These are phyloP conservation scores for Thereva nobilitata DNA, from an alignment of 2,888 invertebrate genomes.

Conservation along the genomic window DNA sequence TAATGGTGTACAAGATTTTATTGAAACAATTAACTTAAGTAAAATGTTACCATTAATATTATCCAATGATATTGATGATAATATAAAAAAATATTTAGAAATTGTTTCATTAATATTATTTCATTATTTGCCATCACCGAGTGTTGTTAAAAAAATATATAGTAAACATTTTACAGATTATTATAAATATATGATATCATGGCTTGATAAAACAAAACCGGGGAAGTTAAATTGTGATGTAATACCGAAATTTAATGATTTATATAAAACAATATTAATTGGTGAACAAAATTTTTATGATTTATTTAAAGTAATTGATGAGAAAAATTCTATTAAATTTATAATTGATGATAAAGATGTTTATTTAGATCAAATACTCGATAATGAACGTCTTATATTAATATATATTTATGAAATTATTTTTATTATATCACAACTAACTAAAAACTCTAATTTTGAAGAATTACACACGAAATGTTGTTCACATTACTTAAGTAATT, in stretches of 20 bases:
- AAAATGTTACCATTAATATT: slow-evolving; percentile 54
- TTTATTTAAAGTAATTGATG: slow-evolving; percentile 44
- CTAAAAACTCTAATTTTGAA: slow-evolving; percentile 45
- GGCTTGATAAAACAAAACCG: slow-evolving; percentile 42
- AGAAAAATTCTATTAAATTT: slow-evolving; percentile 36
- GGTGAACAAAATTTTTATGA: slow-evolving; percentile 42
- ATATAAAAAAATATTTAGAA: slow-evolving; percentile 58
- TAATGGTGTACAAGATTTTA: slow-evolving; percentile 52
- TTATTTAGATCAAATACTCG: slow-evolving; percentile 44
- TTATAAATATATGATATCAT: slow-evolving; percentile 47
- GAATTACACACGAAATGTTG: slow-evolving; percentile 42
- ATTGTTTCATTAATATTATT: slow-evolving; percentile 53
- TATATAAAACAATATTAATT: slow-evolving; percentile 45
- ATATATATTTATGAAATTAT: slow-evolving; percentile 52
- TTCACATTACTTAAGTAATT: slow-evolving; percentile 29
- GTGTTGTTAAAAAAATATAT: slow-evolving; percentile 47
- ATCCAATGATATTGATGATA: slow-evolving; percentile 45
- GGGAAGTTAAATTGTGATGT: slow-evolving; percentile 25
- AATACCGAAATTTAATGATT: slow-evolving; percentile 46
- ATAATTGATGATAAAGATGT: slow-evolving; percentile 46
- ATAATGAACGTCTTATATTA: slow-evolving; percentile 50
- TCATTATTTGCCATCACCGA: slow-evolving; percentile 52
- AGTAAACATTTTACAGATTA: slow-evolving; percentile 34
- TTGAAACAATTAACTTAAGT: slow-evolving; percentile 53
- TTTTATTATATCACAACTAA: slow-evolving; percentile 48